phyloP scores from a whole-genome alignment of 2,888 invertebrate genomes.

The Drosophila kokeensis region DNA sequence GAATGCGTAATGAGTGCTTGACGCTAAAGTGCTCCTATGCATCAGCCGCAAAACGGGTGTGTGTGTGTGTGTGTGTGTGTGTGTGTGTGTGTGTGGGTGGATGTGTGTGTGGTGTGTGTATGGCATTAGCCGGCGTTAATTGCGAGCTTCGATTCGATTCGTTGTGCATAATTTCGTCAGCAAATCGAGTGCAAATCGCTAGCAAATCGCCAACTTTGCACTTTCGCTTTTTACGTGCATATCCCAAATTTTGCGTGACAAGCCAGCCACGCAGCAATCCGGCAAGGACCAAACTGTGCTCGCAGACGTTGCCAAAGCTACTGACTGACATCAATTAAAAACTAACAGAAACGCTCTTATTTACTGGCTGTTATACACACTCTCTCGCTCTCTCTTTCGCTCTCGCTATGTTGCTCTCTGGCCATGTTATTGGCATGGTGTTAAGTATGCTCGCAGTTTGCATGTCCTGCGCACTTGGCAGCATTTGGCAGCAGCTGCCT shows the following conservation, averaged over 20 bases:
- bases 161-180: conserved; percentile 1
- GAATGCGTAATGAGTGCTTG: conserved; percentile 76
- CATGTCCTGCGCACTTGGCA: conserved; percentile 55
- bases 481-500: conserved; percentile 55
- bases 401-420: neutral
- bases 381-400: neutral
- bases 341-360: neutral
- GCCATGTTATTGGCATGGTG: conserved; percentile 2
- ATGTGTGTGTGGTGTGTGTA: conserved; percentile 14
- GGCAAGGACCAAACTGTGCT: conserved; percentile 13
- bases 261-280: conserved; percentile 16
- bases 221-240: conserved; percentile 24
- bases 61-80: conserved; percentile 10
- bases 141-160: conserved; percentile 31
- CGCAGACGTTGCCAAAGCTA: conserved; percentile 34
- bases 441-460: conserved; percentile 8
- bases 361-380: neutral
- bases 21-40: conserved; percentile 68
- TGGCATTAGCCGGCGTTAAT: conserved; percentile 29
- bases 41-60: conserved; percentile 28
- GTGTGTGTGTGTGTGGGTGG: conserved; percentile 10
- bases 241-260: conserved; percentile 29
- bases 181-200: neutral
- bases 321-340: conserved; percentile 47
- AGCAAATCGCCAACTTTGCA: neutral